These are phyloP conservation scores for Chelidonichthys spinosus DNA, from an alignment of 2,797 vertebrate species.

Conservation along the genomic window DNA sequence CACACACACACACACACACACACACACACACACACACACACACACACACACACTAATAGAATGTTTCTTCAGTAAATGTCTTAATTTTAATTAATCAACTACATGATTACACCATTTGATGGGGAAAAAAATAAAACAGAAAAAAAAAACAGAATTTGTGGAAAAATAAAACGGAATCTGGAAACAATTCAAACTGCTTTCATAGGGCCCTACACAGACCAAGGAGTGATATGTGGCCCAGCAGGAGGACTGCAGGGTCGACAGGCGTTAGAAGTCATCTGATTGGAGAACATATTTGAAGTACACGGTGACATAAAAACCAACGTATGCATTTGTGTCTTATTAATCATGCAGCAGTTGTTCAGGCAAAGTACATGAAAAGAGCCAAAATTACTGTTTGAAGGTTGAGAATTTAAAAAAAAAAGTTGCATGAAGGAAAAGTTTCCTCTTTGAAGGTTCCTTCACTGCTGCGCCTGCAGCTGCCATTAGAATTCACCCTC, in stretches of 20 bases:
- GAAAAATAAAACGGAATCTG: too few species aligned
- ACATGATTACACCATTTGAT: too few species aligned
- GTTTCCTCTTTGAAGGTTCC: conserved; percentile 56
- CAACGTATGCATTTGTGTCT: conserved; percentile 15
- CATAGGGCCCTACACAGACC: too few species aligned
- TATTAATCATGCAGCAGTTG: conserved; percentile 29
- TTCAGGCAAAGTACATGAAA: conserved; percentile 22
- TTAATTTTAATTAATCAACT: too few species aligned
- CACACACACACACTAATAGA: too few species aligned
- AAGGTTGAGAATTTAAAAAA: conserved; percentile 27
- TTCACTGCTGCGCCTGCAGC: conserved; percentile 46
- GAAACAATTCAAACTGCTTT: too few species aligned
- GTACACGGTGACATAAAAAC: conserved; percentile 5
- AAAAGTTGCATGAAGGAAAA: conserved; percentile 5
- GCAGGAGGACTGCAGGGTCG: neutral
- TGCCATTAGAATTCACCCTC: conserved; percentile 58
- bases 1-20: too few species aligned
- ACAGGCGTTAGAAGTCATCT: neutral
- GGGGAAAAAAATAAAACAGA: too few species aligned
- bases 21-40: too few species aligned
- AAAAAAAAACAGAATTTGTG: too few species aligned
- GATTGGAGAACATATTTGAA: conserved; percentile 5
- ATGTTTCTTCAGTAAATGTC: too few species aligned
- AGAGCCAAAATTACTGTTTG: conserved; percentile 33
- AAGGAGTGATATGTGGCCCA: neutral